Percentiles rank a stretch among this genome's conserved stretches.
phyloP scores from a whole-genome alignment of 2,797 vertebrate genomes.

The Agapornis canus region DNA sequence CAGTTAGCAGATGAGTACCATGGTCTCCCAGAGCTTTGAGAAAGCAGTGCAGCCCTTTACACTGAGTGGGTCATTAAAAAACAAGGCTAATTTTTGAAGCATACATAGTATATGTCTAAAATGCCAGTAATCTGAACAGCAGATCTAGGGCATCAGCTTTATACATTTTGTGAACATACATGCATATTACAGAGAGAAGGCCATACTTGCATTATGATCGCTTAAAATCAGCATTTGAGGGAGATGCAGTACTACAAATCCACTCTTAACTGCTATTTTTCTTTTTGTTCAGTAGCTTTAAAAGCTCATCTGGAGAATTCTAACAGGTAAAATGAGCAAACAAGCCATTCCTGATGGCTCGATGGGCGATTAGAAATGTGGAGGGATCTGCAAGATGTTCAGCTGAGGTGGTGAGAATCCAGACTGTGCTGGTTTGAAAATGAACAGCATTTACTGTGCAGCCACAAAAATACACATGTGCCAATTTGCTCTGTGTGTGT shows the following conservation, averaged over 20 bases:
- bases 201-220: not conserved
- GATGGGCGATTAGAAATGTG: accelerated
- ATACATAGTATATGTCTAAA: not conserved
- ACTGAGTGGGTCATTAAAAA: not conserved
- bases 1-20: not conserved
- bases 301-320: not conserved
- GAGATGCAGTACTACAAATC: not conserved
- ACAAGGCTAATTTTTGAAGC: not conserved
- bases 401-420: not conserved
- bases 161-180: not conserved
- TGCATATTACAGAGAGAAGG: not conserved
- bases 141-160: not conserved
- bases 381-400: not conserved
- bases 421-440: not conserved
- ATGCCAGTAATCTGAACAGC: not conserved
- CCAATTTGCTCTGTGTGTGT: not conserved
- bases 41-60: not conserved
- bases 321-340: not conserved
- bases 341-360: not conserved
- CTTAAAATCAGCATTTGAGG: not conserved
- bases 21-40: not conserved
- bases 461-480: not conserved
- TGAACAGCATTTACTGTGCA: not conserved
- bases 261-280: not conserved
- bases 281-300: not conserved